phyloP scores from a whole-genome alignment of 2,888 invertebrate species.

The Noctua janthe region DNA sequence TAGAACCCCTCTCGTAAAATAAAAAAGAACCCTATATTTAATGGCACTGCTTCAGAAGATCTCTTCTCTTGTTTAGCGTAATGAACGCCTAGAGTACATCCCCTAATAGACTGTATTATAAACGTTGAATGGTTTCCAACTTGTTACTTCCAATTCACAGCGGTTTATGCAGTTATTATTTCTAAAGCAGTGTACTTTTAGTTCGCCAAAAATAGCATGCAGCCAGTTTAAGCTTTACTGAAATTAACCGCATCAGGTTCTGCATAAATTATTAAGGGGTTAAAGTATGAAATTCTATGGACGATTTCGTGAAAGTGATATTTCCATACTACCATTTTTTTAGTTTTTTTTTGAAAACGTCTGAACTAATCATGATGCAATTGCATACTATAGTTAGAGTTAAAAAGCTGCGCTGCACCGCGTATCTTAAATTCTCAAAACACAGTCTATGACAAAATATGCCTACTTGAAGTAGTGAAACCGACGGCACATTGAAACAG shows the following conservation, averaged over 20 bases:
- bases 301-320: too few relatives aligned
- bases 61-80: constrained; percentile 1
- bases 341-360: too few relatives aligned
- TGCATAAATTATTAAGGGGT: constrained; percentile 23
- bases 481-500: too few relatives aligned
- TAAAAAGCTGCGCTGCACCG: too few relatives aligned
- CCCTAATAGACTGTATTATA: constrained; percentile 7
- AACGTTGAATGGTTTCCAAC: constrained; percentile 33
- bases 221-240: constrained; percentile 12
- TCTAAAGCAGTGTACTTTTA: constrained; percentile 29
- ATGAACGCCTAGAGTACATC: constrained; percentile 6
- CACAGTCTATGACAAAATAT: too few relatives aligned
- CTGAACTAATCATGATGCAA: too few relatives aligned
- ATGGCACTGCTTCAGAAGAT: background rate
- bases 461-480: too few relatives aligned
- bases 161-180: constrained; percentile 39
- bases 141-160: constrained; percentile 42
- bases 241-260: constrained; percentile 6
- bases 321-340: too few relatives aligned
- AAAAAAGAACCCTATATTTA: constrained; percentile 2
- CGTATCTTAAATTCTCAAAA: too few relatives aligned
- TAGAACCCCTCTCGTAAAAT: background rate
- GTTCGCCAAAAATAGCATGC: constrained; percentile 16
- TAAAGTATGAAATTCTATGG: too few relatives aligned
- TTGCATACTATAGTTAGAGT: too few relatives aligned